These are phyloP conservation scores for Porites australiensis DNA, from an alignment of 64 coral and sea anemone genomes.

Conservation along the genomic window DNA sequence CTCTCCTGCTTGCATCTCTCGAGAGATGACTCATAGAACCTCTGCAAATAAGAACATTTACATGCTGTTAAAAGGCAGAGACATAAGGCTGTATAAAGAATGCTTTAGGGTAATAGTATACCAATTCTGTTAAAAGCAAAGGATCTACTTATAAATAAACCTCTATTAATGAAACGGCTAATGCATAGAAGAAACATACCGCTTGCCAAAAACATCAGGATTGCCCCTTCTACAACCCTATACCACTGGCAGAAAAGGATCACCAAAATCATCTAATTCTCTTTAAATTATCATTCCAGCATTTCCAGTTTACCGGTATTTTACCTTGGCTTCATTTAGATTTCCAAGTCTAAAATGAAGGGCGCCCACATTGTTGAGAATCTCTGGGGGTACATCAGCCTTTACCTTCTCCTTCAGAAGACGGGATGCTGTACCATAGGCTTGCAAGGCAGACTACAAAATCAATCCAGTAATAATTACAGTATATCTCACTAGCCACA, in stretches of 20 bases:
- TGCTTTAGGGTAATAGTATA: no score
- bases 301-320: no score
- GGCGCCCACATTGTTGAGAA: constrained; percentile 97
- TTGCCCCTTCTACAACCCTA: no score
- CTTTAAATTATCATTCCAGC: no score
- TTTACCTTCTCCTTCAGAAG: constrained; percentile 97
- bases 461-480: not conserved
- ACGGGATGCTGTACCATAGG: constrained; percentile 95
- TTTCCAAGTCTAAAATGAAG: constrained; percentile 97
- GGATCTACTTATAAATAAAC: no score
- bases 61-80: not conserved
- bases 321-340: constrained; percentile 95
- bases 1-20: constrained; percentile 90
- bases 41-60: constrained; percentile 37
- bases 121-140: no score
- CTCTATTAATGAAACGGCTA: no score
- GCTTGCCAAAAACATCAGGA: no score
- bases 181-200: no score
- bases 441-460: constrained; percentile 81
- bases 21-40: constrained; percentile 96
- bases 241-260: no score
- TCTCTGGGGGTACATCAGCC: constrained; percentile 98
- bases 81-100: no score
- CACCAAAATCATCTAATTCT: no score
- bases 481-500: not conserved